phyloP scores from a whole-genome alignment of 2,113 vertebrate species.

The Miniopterus natalensis region DNA sequence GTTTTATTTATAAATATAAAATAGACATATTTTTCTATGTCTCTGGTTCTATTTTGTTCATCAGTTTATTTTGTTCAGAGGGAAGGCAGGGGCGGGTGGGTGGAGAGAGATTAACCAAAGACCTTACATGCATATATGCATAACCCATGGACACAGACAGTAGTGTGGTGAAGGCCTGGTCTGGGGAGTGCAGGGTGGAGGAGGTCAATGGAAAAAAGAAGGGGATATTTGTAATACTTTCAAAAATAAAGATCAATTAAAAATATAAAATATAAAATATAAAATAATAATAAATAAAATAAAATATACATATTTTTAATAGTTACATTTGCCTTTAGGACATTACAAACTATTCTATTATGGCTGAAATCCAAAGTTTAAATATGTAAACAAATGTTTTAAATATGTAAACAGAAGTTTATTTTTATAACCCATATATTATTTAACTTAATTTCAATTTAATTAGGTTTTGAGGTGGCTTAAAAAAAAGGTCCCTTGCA shows the following conservation, averaged over 20 bases:
- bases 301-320: not conserved
- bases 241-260: no score
- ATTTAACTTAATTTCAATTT: conserved; percentile 4
- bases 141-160: no score
- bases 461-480: not conserved
- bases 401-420: not conserved
- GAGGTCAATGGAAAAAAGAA: no score
- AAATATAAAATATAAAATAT: not conserved
- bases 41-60: no score
- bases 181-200: no score
- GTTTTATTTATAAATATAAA: not conserved
- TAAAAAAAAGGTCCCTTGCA: not conserved
- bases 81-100: no score
- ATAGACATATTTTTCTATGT: not conserved
- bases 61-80: no score
- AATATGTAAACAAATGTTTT: not conserved
- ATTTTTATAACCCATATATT: not conserved
- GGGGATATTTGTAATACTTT: no score
- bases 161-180: no score
- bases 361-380: not conserved
- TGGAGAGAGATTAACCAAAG: no score
- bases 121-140: no score
- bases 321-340: not conserved
- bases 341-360: not conserved
- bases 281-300: not conserved